A percentile compares a stretch with the other conserved stretches of the same genome.
Conservation (phyloP, 2,888 invertebrate genomes). For the Sarcophaga carnaria region DNA sequence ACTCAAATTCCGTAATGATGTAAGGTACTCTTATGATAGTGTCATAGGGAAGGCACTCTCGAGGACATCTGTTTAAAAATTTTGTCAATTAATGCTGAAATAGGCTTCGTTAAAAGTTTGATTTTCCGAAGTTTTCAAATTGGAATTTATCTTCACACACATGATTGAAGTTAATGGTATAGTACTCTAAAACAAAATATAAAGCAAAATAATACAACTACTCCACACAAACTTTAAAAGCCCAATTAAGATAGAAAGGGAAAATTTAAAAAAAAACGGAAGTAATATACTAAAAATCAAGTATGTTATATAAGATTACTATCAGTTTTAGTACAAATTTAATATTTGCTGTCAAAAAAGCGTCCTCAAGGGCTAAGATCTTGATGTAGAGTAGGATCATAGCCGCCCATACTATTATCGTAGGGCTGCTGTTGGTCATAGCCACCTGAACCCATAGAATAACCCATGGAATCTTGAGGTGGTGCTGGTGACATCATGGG, state of each 20-base stretch:
- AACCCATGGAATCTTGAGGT: conserved; percentile 95
- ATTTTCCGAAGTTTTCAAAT: no score
- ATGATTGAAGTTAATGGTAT: background rate
- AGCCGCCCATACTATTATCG: conserved; percentile 94
- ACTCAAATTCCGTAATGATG: background rate
- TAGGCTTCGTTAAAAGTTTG: no score
- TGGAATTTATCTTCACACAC: no score
- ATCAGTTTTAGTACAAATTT: conserved; percentile 45
- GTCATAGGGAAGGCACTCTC: no score
- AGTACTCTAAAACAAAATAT: conserved; percentile 1
- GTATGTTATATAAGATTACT: conserved; percentile 38
- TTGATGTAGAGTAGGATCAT: conserved; percentile 94
- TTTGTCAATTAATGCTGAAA: no score
- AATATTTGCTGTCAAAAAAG: conserved; percentile 75
- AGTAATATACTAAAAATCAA: conserved; percentile 51
- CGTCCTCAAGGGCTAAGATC: conserved; percentile 86
- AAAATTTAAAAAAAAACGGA: conserved; percentile 20
- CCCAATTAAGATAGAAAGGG: conserved; percentile 31
- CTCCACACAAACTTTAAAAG: conserved; percentile 50
- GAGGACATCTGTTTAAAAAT: no score
- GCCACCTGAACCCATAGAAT: conserved; percentile 95
- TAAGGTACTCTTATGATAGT: no score
- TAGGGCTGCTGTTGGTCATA: conserved; percentile 94
- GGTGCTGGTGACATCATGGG: conserved; percentile 98
- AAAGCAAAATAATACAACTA: conserved; percentile 64